phyloP scores from a whole-genome alignment of 30 jellyfish, hydroid and myxozoan genomes.

The Chrysaora quinquecirrha region DNA sequence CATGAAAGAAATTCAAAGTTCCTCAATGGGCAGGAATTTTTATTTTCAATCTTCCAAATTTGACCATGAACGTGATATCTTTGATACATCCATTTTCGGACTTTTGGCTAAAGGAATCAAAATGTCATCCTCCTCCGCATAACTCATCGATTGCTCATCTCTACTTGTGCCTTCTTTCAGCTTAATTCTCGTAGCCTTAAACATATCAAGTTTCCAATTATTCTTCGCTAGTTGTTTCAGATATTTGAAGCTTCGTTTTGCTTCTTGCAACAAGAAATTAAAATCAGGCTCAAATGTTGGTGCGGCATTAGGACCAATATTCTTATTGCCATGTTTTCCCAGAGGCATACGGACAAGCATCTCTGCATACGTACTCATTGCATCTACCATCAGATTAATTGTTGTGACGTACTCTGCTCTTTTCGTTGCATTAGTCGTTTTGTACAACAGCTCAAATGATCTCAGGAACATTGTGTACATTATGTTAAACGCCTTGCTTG shows the following conservation, averaged over 20 bases:
- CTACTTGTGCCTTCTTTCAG: slow-evolving; percentile 7
- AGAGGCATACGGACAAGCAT: slow-evolving; percentile 34
- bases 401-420: background rate
- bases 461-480: slow-evolving; percentile 24
- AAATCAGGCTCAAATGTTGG: slow-evolving; percentile 41
- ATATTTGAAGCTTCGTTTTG: background rate
- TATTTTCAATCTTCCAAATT: no score
- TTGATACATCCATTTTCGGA: background rate
- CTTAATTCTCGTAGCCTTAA: background rate
- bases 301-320: slow-evolving; percentile 36
- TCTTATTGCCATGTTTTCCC: slow-evolving; percentile 2
- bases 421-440: background rate
- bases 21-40: no score
- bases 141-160: no score
- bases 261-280: background rate
- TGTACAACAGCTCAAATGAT: background rate
- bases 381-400: slow-evolving; percentile 2
- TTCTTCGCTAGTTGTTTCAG: background rate
- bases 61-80: no score
- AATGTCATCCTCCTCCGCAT: background rate
- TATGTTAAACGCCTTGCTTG: slow-evolving; percentile 27
- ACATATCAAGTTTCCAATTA: slow-evolving; percentile 1
- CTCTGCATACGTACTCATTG: background rate
- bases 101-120: background rate
- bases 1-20: no score